phyloP scores from a whole-genome alignment of 2,888 invertebrate genomes.

The Rhabditoides inermis region DNA sequence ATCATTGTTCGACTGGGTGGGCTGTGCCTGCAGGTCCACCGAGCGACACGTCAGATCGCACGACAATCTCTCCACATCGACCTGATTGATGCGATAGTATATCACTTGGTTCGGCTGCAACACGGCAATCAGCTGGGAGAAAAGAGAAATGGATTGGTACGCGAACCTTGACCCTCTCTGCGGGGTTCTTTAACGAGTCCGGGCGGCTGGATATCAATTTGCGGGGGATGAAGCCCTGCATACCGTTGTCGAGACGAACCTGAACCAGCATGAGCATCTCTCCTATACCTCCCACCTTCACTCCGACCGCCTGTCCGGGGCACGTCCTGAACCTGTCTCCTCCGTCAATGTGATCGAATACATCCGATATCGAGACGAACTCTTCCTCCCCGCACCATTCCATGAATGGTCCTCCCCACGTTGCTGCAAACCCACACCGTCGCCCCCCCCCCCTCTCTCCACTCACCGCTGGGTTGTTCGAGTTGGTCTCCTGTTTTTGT shows the following conservation, averaged over 20 bases:
- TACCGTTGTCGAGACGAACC: slow-evolving; percentile 74
- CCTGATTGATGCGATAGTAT: slow-evolving; percentile 73
- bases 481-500: not conserved
- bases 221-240: slow-evolving; percentile 81
- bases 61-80: slow-evolving; percentile 80
- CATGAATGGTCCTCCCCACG: not conserved
- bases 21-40: slow-evolving; percentile 73
- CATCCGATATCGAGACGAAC: not conserved
- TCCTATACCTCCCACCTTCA: slow-evolving; percentile 60
- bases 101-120: slow-evolving; percentile 48
- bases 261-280: not conserved
- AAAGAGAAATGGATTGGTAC: not conserved
- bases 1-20: slow-evolving; percentile 15
- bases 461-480: no score
- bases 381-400: not conserved
- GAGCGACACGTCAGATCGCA: slow-evolving; percentile 81
- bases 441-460: no score
- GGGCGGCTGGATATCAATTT: slow-evolving; percentile 80
- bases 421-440: not conserved
- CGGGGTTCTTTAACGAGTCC: slow-evolving; percentile 71
- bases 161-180: slow-evolving; percentile 76
- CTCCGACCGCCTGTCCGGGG: slow-evolving; percentile 87
- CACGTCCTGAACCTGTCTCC: slow-evolving; percentile 62
- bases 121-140: not conserved
- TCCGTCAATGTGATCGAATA: slow-evolving; percentile 75